Percentiles rank a stretch among this genome's conserved stretches.
Evolutionary conservation across 2,888 invertebrate genomes (phyloP).

Genomic region (Phoenoteleia sp.): DNA sequence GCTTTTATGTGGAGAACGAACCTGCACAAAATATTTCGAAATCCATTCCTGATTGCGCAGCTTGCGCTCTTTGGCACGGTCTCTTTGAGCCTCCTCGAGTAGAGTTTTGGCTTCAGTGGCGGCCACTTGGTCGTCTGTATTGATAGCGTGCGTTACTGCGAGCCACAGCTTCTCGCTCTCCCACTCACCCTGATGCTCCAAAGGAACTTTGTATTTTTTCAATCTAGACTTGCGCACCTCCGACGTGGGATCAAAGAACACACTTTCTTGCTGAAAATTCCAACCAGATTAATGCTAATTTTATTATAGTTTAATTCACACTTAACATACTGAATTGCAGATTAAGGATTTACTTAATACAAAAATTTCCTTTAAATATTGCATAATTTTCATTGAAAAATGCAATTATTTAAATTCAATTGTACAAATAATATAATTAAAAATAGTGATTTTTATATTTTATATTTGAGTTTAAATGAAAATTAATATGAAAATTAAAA

Average conservation of each 20-base stretch:
- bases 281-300: no score
- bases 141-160: conserved; percentile 95
- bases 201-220: conserved; percentile 92
- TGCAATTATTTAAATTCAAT: no score
- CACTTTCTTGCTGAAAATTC: conserved; percentile 88
- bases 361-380: no score
- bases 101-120: conserved; percentile 97
- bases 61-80: conserved; percentile 91
- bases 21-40: conserved; percentile 92
- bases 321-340: no score
- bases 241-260: conserved; percentile 91
- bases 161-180: conserved; percentile 97
- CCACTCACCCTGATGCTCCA: conserved; percentile 92
- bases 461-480: no score
- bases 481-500: no score
- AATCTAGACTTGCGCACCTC: conserved; percentile 91
- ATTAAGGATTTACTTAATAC: no score
- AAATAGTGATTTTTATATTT: conserved; percentile 4
- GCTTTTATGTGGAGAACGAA: no score
- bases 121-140: conserved; percentile 92
- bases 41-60: conserved; percentile 90
- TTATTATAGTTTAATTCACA: no score
- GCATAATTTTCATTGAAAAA: no score
- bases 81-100: conserved; percentile 95
- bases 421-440: no score